Evolutionary conservation across 1,140 invertebrate genomes (phyloP).

Genomic region (Cotesia chilonis): DNA sequence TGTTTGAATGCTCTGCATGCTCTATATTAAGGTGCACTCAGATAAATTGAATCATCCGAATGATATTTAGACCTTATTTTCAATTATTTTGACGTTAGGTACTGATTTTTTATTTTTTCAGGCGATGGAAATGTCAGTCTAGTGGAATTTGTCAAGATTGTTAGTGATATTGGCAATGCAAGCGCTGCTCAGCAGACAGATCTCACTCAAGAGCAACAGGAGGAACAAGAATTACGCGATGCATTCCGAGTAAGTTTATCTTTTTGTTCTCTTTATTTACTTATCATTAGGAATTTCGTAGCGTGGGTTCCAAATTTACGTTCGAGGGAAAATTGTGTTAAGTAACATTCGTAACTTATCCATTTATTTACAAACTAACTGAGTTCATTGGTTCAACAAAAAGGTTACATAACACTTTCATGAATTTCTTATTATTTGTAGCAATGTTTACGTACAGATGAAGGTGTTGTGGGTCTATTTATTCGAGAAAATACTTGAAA

Average conservation of each 20-base stretch:
- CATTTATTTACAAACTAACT: no score
- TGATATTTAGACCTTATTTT: no score
- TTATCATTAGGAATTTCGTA: no score
- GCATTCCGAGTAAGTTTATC: constrained; percentile 79
- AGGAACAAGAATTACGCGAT: constrained; percentile 87
- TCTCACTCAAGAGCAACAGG: constrained; percentile 68
- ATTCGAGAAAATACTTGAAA: no score
- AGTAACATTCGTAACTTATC: no score
- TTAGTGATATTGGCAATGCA: constrained; percentile 80
- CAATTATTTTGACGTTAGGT: background rate
- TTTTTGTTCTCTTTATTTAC: constrained; percentile 8
- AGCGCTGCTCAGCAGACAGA: constrained; percentile 70
- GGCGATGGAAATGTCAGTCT: constrained; percentile 92
- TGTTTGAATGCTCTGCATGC: background rate
- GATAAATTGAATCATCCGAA: background rate
- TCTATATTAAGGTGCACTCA: constrained; percentile 2
- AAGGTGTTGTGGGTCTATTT: no score
- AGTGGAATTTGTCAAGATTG: constrained; percentile 91
- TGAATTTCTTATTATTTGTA: no score
- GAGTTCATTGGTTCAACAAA: no score
- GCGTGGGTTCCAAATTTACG: no score
- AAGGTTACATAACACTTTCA: no score
- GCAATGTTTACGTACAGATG: no score
- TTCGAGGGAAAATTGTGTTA: no score
- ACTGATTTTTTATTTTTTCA: constrained; percentile 52